Evolutionary conservation across 2,888 invertebrate genomes (phyloP).

Genomic region (Melikaiella ostensackeni): DNA sequence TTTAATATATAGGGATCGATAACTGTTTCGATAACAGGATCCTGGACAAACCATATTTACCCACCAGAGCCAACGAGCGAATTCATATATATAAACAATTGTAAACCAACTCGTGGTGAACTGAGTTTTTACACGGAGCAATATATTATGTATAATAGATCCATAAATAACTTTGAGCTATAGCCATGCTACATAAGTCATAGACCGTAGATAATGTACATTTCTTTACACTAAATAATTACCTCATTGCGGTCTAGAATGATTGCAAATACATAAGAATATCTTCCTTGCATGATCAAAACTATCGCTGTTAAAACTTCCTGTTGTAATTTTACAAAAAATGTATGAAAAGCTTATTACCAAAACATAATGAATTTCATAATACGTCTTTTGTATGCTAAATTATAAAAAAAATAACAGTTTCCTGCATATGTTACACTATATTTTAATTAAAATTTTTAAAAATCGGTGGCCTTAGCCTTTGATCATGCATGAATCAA

Average conservation of each 20-base stretch:
- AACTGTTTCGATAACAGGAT: not conserved
- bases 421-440: too few species aligned
- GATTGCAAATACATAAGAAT: not conserved
- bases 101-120: conserved; percentile 4
- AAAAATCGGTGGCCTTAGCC: too few species aligned
- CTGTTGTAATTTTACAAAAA: too few species aligned
- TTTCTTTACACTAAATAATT: not conserved
- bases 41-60: not conserved
- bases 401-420: too few species aligned
- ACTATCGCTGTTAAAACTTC: too few species aligned
- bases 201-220: conserved; percentile 8
- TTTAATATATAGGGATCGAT: too few species aligned
- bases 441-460: too few species aligned
- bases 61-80: not conserved
- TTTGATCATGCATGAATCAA: too few species aligned
- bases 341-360: too few species aligned
- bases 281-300: too few species aligned
- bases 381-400: too few species aligned
- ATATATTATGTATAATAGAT: conserved; percentile 24
- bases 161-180: conserved; percentile 11
- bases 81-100: not conserved
- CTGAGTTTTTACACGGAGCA: conserved; percentile 12
- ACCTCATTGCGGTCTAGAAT: not conserved
- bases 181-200: conserved; percentile 16
- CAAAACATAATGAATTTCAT: too few species aligned